Evolutionary conservation across 1,140 invertebrate genomes (phyloP).

Genomic region (Calliphora vicina): DNA sequence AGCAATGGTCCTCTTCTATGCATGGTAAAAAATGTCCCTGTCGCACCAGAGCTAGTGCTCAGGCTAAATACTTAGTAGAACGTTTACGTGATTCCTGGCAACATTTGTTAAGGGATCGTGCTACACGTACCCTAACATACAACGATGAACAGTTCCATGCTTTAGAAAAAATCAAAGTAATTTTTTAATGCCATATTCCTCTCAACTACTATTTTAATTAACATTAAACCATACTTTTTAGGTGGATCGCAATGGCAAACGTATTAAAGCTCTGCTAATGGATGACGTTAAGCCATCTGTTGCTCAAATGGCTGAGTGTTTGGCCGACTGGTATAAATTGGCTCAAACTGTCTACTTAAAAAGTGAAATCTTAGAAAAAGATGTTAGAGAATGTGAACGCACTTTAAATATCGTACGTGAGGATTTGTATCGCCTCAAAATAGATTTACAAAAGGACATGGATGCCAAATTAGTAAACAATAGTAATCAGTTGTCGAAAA

Average conservation of each 20-base stretch:
- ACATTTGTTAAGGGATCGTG: conserved; percentile 85
- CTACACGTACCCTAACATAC: conserved; percentile 83
- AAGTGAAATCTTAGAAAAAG: conserved; percentile 75
- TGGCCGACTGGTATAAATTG: conserved; percentile 85
- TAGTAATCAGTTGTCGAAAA: conserved; percentile 57
- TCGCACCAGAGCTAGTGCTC: conserved; percentile 72
- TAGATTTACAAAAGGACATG: conserved; percentile 51
- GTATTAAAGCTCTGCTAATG: conserved; percentile 72
- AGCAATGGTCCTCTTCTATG: conserved; percentile 79
- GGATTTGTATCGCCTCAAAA: conserved; percentile 54
- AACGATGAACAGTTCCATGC: conserved; percentile 95
- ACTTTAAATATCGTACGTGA: conserved; percentile 54
- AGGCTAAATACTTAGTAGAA: conserved; percentile 78
- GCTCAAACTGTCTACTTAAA: conserved; percentile 78
- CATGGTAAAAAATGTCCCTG: conserved; percentile 73
- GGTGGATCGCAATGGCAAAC: conserved; percentile 71
- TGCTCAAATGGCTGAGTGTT: conserved; percentile 73
- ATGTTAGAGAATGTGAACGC: conserved; percentile 69
- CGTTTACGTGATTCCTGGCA: conserved; percentile 90
- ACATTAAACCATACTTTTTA: neutral
- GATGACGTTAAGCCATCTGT: conserved; percentile 73
- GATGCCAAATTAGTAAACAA: conserved; percentile 51
- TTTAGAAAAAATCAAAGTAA: conserved; percentile 79
- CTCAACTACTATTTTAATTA: neutral
- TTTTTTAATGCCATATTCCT: neutral